A percentile compares a stretch with the other conserved stretches of the same genome.
phyloP scores from a whole-genome alignment of 2,797 vertebrate genomes.

The Gallinago nigripennis region DNA sequence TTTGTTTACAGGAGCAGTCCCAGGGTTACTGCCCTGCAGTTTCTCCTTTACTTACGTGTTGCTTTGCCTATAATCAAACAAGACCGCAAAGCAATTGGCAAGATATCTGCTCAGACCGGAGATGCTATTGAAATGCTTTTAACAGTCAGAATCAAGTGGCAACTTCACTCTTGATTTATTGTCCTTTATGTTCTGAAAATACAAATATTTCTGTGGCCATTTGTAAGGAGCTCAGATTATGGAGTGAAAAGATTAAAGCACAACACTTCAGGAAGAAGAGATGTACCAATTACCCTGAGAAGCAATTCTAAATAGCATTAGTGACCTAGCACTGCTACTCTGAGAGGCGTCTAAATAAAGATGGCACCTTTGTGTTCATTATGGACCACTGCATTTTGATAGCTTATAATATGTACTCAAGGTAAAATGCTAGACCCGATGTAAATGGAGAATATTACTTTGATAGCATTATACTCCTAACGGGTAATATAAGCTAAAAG shows the following conservation, averaged over 20 bases:
- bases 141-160: neutral
- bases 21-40: neutral
- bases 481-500: neutral
- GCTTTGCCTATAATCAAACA: neutral
- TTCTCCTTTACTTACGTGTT: neutral
- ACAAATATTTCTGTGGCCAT: neutral
- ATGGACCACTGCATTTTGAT: neutral
- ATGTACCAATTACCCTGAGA: neutral
- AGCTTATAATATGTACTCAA: neutral
- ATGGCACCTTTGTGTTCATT: slow-evolving; percentile 1
- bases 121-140: neutral
- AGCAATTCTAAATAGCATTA: slow-evolving; percentile 2
- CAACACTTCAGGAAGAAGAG: neutral
- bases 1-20: neutral
- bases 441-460: slow-evolving; percentile 32
- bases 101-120: neutral
- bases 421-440: neutral
- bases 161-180: neutral
- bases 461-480: neutral
- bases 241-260: slow-evolving; percentile 28
- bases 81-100: neutral
- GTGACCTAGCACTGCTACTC: neutral
- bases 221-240: neutral
- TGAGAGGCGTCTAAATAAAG: neutral
- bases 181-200: neutral